These are phyloP conservation scores for Contarinia nasturtii DNA, from an alignment of 1,140 invertebrate species.

Conservation along the genomic window DNA sequence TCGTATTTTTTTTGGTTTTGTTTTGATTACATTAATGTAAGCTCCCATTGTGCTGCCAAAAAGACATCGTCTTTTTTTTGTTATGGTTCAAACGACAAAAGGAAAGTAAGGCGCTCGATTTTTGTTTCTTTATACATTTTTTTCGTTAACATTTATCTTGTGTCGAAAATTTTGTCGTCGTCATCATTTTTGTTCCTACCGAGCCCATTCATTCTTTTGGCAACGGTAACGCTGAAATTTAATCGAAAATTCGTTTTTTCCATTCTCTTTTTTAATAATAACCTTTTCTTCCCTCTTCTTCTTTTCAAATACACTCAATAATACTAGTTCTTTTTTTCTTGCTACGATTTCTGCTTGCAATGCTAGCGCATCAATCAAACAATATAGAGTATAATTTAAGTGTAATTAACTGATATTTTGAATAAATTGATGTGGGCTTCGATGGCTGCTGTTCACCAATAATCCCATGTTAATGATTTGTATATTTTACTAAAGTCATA, in stretches of 20 bases:
- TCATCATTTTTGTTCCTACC: background rate
- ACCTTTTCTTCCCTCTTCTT: background rate
- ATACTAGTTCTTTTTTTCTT: too few species aligned
- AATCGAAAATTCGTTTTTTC: background rate
- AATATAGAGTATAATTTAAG: background rate
- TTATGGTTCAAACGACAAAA: too few species aligned
- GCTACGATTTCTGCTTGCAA: too few species aligned
- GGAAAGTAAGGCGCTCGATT: too few species aligned
- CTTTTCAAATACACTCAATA: background rate
- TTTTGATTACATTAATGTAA: background rate
- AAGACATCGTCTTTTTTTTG: too few species aligned
- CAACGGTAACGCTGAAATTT: background rate
- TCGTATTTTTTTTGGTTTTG: too few species aligned
- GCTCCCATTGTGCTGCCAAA: background rate
- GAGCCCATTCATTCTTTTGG: background rate
- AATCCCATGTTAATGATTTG: too few species aligned
- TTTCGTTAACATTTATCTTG: too few species aligned
- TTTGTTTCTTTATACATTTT: too few species aligned
- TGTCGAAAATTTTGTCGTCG: background rate
- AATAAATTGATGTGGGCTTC: background rate
- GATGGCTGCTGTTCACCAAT: too few species aligned
- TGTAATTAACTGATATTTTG: background rate
- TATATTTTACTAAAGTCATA: too few species aligned
- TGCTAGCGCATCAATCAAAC: too few species aligned
- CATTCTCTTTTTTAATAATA: background rate